Conservation (phyloP, 2,888 invertebrate genomes). For the Spodoptera littoralis region DNA sequence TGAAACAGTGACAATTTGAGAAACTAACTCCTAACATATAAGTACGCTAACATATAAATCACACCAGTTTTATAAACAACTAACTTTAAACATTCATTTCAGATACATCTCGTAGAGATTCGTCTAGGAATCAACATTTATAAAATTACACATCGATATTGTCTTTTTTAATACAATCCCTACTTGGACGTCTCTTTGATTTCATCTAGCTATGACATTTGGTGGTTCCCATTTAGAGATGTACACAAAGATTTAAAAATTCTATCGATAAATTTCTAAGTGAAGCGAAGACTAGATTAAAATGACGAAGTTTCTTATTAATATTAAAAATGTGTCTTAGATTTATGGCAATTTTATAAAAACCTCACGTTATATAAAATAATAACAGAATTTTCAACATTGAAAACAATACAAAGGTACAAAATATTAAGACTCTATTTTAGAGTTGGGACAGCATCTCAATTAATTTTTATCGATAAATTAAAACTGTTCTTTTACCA, state of each 20-base stretch:
- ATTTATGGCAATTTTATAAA: too few relatives aligned
- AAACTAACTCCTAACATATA: conserved; percentile 47
- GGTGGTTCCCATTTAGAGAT: conserved; percentile 51
- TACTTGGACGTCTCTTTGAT: conserved; percentile 84
- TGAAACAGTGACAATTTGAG: conserved; percentile 43
- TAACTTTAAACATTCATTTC: conserved; percentile 51
- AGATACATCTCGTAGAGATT: conserved; percentile 46
- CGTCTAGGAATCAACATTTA: conserved; percentile 57
- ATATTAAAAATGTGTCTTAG: too few relatives aligned
- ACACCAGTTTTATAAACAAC: conserved; percentile 53
- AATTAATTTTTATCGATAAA: too few relatives aligned
- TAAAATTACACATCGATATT: conserved; percentile 76
- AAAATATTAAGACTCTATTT: too few relatives aligned
- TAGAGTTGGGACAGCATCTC: too few relatives aligned
- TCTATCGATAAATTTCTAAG: conserved; percentile 2
- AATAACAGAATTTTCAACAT: too few relatives aligned
- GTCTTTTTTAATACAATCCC: conserved; percentile 81
- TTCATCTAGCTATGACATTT: conserved; percentile 78
- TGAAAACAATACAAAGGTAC: too few relatives aligned
- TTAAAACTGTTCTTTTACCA: too few relatives aligned
- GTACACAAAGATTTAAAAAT: conserved; percentile 3
- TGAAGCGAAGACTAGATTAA: conserved; percentile 26
- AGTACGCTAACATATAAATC: conserved; percentile 54
- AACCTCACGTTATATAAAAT: too few relatives aligned
- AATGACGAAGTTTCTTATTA: background rate